Base-by-base conservation (phyloP, 2,113 vertebrate species). In the human (Homo sapiens) region DNA sequence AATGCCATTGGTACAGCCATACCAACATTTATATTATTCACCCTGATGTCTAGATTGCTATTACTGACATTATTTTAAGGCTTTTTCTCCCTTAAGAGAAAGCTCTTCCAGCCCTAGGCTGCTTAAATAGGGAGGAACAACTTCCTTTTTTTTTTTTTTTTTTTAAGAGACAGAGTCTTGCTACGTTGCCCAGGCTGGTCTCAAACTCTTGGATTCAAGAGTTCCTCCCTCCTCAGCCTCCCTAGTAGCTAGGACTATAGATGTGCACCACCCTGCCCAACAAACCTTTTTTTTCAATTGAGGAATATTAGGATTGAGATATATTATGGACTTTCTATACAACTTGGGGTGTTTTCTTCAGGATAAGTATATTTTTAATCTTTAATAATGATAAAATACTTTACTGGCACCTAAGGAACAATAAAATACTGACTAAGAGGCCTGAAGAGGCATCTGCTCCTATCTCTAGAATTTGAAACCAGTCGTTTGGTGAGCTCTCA, bases 311-410 rank as follows among this genome's bases (percentile, higher is more conserved):
- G 55, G 90, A 79, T 76, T 93, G 52, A 94, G 82, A 38, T 84
- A 57, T 3, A 17, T 50, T 76, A 52, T 43, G 52, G 10, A 22
- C 68, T 94, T 40, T 66, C 8, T 43, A 18, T 32, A 50, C n/a
- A 92, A 43, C 10, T 16, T 59, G 27, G 7, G 50, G 3, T 95
- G 20, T 92, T 94, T 90, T 50, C 79, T 92, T 94, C 38, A 61
- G 52, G 18, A 35, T 81, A 78, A 89, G 22, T 16, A 14, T 66
- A 88, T 75, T 82, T 94, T 78, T 80, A 90, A 73, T 89, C 59
- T 57, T 61, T 79, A 38, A 84, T 91, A 85, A 91, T 91, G 78
- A 59, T 57, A 43, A 80, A 90, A 32, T 82, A 89, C 43, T 86
- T 79, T 27, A 85, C n/a, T 92, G 48, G 25, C n/a, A 91, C n/a